phyloP scores from a whole-genome alignment of 1,140 invertebrate species.

The Anoplophora glabripennis region DNA sequence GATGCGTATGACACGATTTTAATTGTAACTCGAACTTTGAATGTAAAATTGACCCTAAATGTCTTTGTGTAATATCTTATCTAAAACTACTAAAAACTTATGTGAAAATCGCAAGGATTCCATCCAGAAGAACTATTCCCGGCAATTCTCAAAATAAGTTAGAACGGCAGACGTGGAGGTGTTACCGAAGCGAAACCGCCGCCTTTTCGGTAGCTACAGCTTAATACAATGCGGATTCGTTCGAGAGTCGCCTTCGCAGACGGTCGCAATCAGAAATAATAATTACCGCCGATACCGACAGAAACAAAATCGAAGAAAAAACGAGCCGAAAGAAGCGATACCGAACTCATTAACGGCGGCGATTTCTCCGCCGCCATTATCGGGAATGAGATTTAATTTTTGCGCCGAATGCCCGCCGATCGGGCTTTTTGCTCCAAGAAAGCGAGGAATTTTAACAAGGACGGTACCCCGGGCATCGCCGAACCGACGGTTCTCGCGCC shows the following conservation, averaged over 20 bases:
- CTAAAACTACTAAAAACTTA: too few relatives aligned
- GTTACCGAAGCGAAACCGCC: too few relatives aligned
- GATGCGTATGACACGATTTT: too few relatives aligned
- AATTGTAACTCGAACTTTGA: too few relatives aligned
- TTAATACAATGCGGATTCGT: background rate
- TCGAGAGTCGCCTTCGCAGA: slow-evolving; percentile 5
- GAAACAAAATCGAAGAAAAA: slow-evolving; percentile 12
- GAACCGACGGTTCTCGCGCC: slow-evolving; percentile 15
- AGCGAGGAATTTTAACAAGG: slow-evolving; percentile 29
- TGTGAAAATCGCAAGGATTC: too few relatives aligned
- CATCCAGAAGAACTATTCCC: too few relatives aligned
- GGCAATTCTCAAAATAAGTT: too few relatives aligned
- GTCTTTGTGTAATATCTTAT: too few relatives aligned
- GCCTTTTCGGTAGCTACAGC: too few relatives aligned
- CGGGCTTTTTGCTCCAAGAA: slow-evolving; percentile 15
- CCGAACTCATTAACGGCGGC: background rate
- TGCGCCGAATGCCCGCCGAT: too few relatives aligned
- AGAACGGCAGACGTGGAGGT: too few relatives aligned
- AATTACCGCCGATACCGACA: slow-evolving; percentile 4
- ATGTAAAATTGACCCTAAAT: too few relatives aligned
- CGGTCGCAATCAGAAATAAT: slow-evolving; percentile 6
- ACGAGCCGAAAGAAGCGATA: background rate
- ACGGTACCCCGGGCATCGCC: slow-evolving; percentile 18
- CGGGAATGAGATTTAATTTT: slow-evolving; percentile 1
- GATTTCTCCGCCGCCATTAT: slow-evolving; percentile 6